Evolutionary conservation across 2,797 vertebrate species (phyloP), one percentile per base, ranked within the genome.

Genomic region (Pelochelys cantorii): DNA sequence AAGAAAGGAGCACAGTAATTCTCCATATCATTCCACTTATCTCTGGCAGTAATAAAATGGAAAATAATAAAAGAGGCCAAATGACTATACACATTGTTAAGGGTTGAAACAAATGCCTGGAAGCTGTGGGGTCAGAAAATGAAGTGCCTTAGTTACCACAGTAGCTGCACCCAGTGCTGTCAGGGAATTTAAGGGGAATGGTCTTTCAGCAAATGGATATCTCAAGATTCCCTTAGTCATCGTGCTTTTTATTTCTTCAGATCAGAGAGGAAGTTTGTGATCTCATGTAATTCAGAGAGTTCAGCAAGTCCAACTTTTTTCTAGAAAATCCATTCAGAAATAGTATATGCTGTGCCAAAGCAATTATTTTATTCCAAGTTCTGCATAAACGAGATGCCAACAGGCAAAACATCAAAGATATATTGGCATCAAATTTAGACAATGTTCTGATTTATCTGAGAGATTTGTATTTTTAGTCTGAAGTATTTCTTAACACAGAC

Each of bases 141-240:
- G 65, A 83, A 84, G 74, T 81, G 77, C 48, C 27, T 0, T 84
- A 17, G 87, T 94, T 84, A 62, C 20, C 87, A 4, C 59, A 75
- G 42, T 86, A 87, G 53, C 62, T 92, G 27, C 83, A 59, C 59
- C 85, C 57, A 88, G 1, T 84, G 59, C 86, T 88, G 82, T 48
- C 9, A 1, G 88, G 74, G 77, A 93, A 22, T 81, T 81, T 77
- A 42, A 48, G 13, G 42, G 42, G 48, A 77, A 48, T 48, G 74
- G 3, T 5, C 1, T 88, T 93, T 94, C 91, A 81, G 68, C 56
- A 31, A 29, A 48, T 88, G 65, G 81, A 87, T 95, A 91, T 83
- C 83, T 84, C 53, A 78, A 48, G 17, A 3, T 83, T 84, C 37
- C n/a, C 55, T 84, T 6, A 83, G 62, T 91, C 79, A 60, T 79